Evolutionary conservation across 1,140 invertebrate genomes (phyloP).

Genomic region (Proales similis): DNA sequence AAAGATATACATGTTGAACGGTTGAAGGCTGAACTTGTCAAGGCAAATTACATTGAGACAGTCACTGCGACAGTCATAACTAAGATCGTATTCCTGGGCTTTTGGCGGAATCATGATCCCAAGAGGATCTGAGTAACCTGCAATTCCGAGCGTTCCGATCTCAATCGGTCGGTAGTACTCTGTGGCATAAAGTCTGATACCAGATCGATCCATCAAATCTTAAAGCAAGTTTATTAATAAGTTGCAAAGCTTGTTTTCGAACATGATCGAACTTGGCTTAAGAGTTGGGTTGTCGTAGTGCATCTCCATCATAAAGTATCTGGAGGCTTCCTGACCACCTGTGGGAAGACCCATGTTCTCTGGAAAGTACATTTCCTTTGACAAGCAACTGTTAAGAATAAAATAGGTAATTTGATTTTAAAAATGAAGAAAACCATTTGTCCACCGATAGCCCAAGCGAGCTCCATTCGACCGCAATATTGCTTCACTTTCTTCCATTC

Average conservation of each 20-base stretch:
- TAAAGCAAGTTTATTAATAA: background rate
- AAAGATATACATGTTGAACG: too few relatives aligned
- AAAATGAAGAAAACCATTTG: background rate
- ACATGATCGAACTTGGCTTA: too few relatives aligned
- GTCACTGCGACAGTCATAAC: conserved; percentile 5
- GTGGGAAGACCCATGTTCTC: conserved; percentile 13
- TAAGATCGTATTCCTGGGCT: conserved; percentile 10
- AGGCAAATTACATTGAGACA: too few relatives aligned
- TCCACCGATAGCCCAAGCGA: background rate
- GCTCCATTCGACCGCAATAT: too few relatives aligned
- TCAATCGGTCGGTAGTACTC: conserved; percentile 22
- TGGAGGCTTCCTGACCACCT: conserved; percentile 8
- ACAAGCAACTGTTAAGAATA: background rate
- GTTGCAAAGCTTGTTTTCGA: background rate
- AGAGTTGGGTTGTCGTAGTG: conserved; percentile 28
- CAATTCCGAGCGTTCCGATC: conserved; percentile 12
- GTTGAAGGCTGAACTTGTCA: too few relatives aligned
- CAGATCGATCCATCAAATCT: conserved; percentile 1
- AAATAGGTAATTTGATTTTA: background rate
- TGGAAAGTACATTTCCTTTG: conserved; percentile 7
- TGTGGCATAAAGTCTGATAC: conserved; percentile 11
- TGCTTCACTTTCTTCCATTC: background rate
- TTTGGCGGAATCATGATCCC: conserved; percentile 13
- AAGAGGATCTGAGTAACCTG: background rate
- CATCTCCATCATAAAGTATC: conserved; percentile 27